Conservation (phyloP, 1,140 invertebrate genomes). For the Thalassaphorura encarpata region DNA sequence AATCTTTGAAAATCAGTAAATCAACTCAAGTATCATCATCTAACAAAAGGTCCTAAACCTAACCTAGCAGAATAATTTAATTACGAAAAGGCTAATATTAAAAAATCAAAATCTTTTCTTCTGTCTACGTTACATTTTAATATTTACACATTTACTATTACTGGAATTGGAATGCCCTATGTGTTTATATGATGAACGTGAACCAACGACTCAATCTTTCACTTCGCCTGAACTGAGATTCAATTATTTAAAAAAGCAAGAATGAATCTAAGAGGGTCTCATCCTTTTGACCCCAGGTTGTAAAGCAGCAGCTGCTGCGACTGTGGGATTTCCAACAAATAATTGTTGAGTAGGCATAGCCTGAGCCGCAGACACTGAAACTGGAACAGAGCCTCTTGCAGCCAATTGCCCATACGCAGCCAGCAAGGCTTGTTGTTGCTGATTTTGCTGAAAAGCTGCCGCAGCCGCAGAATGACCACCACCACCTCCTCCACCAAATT, state of each 20-base stretch:
- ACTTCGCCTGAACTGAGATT: neutral
- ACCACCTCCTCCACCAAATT: too few species aligned
- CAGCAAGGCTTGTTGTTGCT: conserved; percentile 26
- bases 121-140: neutral
- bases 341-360: conserved; percentile 27
- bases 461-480: too few species aligned
- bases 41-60: too few species aligned
- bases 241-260: neutral
- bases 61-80: too few species aligned
- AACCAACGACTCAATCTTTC: neutral
- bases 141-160: neutral
- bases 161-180: neutral
- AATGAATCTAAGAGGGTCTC: conserved; percentile 19
- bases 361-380: conserved; percentile 12
- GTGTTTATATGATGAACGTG: neutral
- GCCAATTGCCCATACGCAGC: conserved; percentile 28
- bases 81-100: neutral
- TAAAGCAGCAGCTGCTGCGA: conserved; percentile 35
- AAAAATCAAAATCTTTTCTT: neutral
- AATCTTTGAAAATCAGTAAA: too few species aligned
- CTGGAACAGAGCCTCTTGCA: conserved; percentile 26
- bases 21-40: too few species aligned
- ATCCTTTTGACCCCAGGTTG: conserved; percentile 27
- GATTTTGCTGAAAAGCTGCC: conserved; percentile 29
- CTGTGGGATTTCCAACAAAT: conserved; percentile 27